Base-by-base conservation (phyloP, 30 jellyfish, hydroid and myxozoan species). In the Pelagia noctiluca region DNA sequence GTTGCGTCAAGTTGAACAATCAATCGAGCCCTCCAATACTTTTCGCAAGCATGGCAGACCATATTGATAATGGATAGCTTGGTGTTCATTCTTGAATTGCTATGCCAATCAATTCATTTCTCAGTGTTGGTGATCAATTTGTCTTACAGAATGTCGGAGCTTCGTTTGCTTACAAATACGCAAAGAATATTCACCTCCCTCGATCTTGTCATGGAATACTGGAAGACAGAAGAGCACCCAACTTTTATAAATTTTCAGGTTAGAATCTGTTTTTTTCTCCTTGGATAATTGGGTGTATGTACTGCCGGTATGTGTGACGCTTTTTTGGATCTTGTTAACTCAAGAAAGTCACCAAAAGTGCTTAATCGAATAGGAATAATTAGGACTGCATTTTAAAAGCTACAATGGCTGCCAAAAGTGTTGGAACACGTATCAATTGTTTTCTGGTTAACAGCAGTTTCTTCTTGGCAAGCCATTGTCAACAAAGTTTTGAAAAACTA, bases 161-260 rank as follows among this genome's bases (percentile, higher is more conserved):
- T 13, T 77, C 78, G 12, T 84, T 90, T 50, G 97, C 95, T 3
- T 78, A 78, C 71, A 54, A 74, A 10, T 85, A 90, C 37, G 83
- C 92, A 10, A 74, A 71, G 29, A 22, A 54, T 35, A 19, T 90
- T 23, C 34, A 29, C 35, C 42, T 90, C 8, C 97, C 97, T 0
- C 42, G 52, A 19, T 64, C 87, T 0, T 90, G 93, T 38, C 73
- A 68, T 46, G 76, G 66, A 23, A 81, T 82, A 25, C 22, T 89
- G 5, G 50, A 75, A 25, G 77, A 80, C 22, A 37, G 71, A 50
- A 72, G 80, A 0, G 63, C 94, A 21, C 90, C 86, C 2, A 89
- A 89, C 77, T 71, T 89, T 53, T 89, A 81, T 57, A 53, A 37
- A 28, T 76, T 80, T 38, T 76, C 77, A 18, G 85, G 97, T 89